Conservation (phyloP, 2,113 vertebrate species). For the Pelmatolapia mariae region DNA sequence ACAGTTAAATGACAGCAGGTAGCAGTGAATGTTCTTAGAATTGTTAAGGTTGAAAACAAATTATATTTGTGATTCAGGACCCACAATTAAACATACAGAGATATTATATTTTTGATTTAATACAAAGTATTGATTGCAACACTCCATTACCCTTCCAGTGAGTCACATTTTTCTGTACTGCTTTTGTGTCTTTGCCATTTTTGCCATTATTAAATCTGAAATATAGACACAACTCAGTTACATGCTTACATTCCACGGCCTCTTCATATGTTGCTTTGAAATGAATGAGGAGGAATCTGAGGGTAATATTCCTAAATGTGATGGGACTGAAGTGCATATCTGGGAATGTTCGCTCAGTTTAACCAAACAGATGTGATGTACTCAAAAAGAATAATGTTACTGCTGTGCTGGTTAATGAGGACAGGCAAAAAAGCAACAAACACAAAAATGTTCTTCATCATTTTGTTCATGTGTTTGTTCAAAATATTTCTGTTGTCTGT, state of each 20-base stretch:
- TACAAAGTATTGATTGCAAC: neutral
- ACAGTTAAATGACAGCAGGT: neutral
- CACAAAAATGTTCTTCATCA: neutral
- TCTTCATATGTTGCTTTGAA: neutral
- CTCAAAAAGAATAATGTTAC: neutral
- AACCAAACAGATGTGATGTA: accelerated
- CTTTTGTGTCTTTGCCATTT: neutral
- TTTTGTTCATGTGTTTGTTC: neutral
- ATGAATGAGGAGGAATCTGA: neutral
- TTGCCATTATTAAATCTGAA: accelerated
- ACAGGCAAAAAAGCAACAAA: neutral
- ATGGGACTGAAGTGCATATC: neutral
- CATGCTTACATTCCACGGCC: neutral
- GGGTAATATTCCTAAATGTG: neutral
- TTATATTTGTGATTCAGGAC: neutral
- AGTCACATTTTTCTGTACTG: neutral
- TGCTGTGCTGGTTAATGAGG: neutral
- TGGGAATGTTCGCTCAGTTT: neutral
- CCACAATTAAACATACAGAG: neutral
- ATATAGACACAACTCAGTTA: neutral
- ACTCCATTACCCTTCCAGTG: accelerated
- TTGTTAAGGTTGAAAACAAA: neutral
- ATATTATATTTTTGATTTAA: neutral
- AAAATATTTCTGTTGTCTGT: neutral
- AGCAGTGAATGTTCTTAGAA: neutral